Conservation (phyloP, 1,140 invertebrate genomes). For the Eumaeus atala region DNA sequence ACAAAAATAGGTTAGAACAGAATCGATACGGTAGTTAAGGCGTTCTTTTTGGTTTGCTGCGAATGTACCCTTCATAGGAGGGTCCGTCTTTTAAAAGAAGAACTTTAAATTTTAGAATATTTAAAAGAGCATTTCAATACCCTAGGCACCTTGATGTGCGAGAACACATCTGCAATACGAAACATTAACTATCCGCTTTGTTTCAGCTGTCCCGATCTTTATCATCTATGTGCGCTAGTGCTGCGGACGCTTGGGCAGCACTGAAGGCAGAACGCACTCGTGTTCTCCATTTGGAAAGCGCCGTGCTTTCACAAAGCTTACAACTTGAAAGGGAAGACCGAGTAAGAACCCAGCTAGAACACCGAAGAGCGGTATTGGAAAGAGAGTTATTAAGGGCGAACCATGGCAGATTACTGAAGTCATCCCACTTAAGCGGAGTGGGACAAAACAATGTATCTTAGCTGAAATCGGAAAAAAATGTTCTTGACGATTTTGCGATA, state of each 20-base stretch:
- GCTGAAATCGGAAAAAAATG: too few relatives aligned
- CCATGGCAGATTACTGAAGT: slow-evolving; percentile 18
- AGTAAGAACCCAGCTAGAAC: slow-evolving; percentile 56
- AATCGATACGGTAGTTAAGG: too few relatives aligned
- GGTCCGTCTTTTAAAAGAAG: too few relatives aligned
- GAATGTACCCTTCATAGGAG: too few relatives aligned
- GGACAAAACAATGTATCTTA: not conserved
- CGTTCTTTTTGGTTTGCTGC: too few relatives aligned
- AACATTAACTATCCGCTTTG: too few relatives aligned
- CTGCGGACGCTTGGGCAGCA: slow-evolving; percentile 54
- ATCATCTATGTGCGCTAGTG: slow-evolving; percentile 42
- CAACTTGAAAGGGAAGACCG: slow-evolving; percentile 53
- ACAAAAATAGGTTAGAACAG: too few relatives aligned
- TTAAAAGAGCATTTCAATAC: too few relatives aligned
- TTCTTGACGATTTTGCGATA: too few relatives aligned
- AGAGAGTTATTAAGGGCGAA: slow-evolving; percentile 40
- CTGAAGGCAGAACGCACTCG: slow-evolving; percentile 48
- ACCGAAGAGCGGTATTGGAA: slow-evolving; percentile 49
- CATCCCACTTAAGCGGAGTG: slow-evolving; percentile 32
- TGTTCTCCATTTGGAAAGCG: slow-evolving; percentile 49
- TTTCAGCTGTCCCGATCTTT: slow-evolving; percentile 46
- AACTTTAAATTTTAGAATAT: too few relatives aligned
- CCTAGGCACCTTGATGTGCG: too few relatives aligned
- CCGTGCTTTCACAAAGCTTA: slow-evolving; percentile 48
- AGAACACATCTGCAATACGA: too few relatives aligned